Base-by-base conservation (phyloP, 2,797 vertebrate genomes). In the Leptodon cayanensis region DNA sequence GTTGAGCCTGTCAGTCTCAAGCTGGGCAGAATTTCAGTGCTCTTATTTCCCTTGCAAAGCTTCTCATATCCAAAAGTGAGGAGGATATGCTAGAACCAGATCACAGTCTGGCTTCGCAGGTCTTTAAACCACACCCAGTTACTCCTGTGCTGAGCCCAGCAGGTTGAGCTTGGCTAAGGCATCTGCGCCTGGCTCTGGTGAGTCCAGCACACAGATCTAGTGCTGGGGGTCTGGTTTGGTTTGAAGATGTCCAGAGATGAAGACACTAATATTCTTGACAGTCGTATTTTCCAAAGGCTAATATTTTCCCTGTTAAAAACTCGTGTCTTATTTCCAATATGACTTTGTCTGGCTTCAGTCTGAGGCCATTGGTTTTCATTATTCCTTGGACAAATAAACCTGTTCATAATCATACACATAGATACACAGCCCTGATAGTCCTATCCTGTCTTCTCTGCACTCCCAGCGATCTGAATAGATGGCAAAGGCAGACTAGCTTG, bases 311-410 rank as follows among this genome's bases (percentile, higher is more conserved):
- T 72, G 40, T 83, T 85, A 49, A 89, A 94, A 90, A 29, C 13
- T 67, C 12, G 1, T 63, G 67, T 74, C 74, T 80, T 77, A 52
- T 77, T 96, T 95, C 71, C 81, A 94, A 20, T 50, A 77, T 57
- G 67, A 85, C 63, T 89, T 87, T 63, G 42, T 59, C 88, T 92
- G 80, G 61, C 65, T 92, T 82, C 90, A 93, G 87, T 87, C 93
- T 94, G 78, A 92, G 52, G 67, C 26, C 76, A 87, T 61, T 94
- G 84, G 55, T 96, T 95, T 96, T 95, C 84, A 96, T 93, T 95
- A 95, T 71, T 94, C 63, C 18, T 92, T 63, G 55, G 81, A 65
- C 67, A 94, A 90, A 92, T 83, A 96, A 90, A 87, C n/a, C 71
- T 96, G 67, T 63, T 87, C 46, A 50, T 74, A 89, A 73, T 84